Percentiles rank a stretch among this genome's conserved stretches.
phyloP scores from a whole-genome alignment of 2,797 vertebrate genomes.

The Intellagama lesueurii region DNA sequence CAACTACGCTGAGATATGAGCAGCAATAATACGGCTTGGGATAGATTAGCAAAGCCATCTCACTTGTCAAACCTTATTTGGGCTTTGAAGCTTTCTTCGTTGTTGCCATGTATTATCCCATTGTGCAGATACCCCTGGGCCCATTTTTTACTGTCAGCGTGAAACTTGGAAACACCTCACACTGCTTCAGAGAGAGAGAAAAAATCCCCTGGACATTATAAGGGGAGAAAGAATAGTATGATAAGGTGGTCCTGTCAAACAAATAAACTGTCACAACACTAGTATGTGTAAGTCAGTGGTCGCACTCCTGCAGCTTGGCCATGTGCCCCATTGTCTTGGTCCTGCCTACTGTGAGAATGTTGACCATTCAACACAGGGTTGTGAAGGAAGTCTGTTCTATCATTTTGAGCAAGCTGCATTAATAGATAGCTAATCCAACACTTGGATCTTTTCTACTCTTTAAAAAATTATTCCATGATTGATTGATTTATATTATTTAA shows the following conservation, averaged over 20 bases:
- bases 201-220: not conserved
- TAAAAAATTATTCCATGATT: too few species aligned
- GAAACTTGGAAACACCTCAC: not conserved
- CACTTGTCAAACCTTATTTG: constrained; percentile 47
- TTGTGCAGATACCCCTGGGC: not conserved
- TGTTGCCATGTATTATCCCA: constrained; percentile 18
- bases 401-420: too few species aligned
- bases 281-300: not conserved
- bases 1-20: constrained; percentile 49
- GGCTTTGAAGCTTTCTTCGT: constrained; percentile 44
- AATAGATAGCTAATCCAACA: too few species aligned
- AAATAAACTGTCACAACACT: not conserved
- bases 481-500: too few species aligned
- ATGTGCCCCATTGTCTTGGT: not conserved
- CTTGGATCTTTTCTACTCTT: too few species aligned
- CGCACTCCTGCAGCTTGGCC: not conserved
- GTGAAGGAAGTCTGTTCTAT: not conserved
- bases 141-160: constrained; percentile 5
- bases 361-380: not conserved
- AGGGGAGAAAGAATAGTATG: not conserved
- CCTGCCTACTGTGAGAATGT: not conserved
- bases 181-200: not conserved
- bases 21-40: constrained; percentile 53
- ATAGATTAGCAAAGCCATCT: constrained; percentile 51
- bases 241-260: not conserved